Evolutionary conservation across 2,113 vertebrate species (phyloP), one percentile per base, ranked within the genome.

Genomic region (Solea senegalensis): DNA sequence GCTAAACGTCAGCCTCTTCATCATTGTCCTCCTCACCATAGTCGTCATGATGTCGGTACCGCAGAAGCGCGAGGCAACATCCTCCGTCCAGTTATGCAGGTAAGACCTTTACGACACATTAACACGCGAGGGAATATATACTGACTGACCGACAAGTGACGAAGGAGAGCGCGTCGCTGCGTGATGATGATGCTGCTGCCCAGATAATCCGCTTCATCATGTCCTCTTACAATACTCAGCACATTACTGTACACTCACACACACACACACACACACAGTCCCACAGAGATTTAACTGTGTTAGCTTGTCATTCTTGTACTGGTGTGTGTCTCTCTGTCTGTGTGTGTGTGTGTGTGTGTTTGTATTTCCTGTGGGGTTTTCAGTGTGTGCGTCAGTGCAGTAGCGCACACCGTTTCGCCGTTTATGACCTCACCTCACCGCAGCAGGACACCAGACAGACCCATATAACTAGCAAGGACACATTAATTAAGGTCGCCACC

Each of bases 41-140:
- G 16, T n/a, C 34, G 9, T 44, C 86, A 70, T 7, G 81, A 94
- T 94, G 93, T 92, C 90, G 70, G 81, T 9, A 43, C 61, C 68
- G 52, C 65, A 54, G 72, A 28, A 70, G 15, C 66, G 49, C 6
- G 80, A 76, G 7, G 61, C 67, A 28, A 76, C 92, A 40, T 91
- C 93, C 15, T 89, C 93, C 44, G 94, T 96, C 72, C 95, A 96
- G 71, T 86, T 97, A 59, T 95, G 95, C 94, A 95, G 96, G 96
- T 97, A 92, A 75, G 84, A 69, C 11, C 13, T 56, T 26, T 48
- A 15, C 1, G 44, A 60, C 9, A 27, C 57, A 8, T 14, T 34
- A 28, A 21, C 21, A 26, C 9, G 58, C 34, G 34, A 34, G 34
- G 3, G 34, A 34, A 34, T 34, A 34, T 4, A 34, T 2, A 6